Conservation (phyloP, 2,888 invertebrate species). For the Habrosyne pyritoides region DNA sequence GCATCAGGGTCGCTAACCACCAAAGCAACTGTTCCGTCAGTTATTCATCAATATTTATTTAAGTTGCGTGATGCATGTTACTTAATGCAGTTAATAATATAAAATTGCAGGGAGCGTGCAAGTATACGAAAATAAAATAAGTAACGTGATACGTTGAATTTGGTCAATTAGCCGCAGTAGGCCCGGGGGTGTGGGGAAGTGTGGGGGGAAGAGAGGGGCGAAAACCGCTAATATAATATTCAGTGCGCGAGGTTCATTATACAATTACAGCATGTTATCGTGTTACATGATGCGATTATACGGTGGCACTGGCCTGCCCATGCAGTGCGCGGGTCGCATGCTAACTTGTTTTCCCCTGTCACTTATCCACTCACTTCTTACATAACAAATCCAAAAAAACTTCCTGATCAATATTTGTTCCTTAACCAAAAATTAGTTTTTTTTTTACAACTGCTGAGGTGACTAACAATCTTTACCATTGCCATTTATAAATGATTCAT, state of each 20-base stretch:
- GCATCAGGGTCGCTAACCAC: too few species aligned
- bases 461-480: too few species aligned
- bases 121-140: neutral
- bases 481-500: too few species aligned
- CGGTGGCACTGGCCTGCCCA: too few species aligned
- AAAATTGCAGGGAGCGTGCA: neutral
- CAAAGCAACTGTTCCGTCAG: too few species aligned
- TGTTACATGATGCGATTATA: constrained; percentile 5
- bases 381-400: neutral
- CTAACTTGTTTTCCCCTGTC: neutral
- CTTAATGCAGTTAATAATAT: too few species aligned
- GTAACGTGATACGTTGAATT: constrained; percentile 2
- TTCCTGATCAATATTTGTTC: too few species aligned
- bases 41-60: too few species aligned
- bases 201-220: neutral
- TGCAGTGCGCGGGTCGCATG: neutral
- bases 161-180: neutral
- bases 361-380: neutral
- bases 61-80: too few species aligned
- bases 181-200: neutral
- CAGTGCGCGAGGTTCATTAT: constrained; percentile 9
- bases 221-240: constrained; percentile 9
- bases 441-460: too few species aligned
- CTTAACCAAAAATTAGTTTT: too few species aligned
- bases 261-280: constrained; percentile 12